Conservation (phyloP, 2,888 invertebrate species). For the Frankliniella intonsa region DNA sequence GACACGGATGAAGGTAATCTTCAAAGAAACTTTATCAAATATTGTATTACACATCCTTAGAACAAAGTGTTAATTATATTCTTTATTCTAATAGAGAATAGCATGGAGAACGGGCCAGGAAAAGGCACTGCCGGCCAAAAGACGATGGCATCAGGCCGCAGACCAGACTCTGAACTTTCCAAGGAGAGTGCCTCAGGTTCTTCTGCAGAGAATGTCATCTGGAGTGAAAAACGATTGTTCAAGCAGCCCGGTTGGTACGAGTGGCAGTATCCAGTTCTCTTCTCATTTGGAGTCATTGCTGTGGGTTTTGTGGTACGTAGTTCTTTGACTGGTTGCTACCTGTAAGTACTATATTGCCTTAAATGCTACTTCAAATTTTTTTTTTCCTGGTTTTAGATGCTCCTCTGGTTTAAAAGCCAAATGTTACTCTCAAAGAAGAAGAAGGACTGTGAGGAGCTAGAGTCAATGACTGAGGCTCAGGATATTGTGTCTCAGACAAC, state of each 20-base stretch:
- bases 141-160: conserved; percentile 15
- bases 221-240: conserved; percentile 32
- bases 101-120: conserved; percentile 25
- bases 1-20: neutral
- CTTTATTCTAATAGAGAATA: neutral
- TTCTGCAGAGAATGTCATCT: conserved; percentile 4
- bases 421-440: conserved; percentile 36
- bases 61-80: neutral
- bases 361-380: neutral
- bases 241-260: conserved; percentile 34
- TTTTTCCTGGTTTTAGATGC: conserved; percentile 36
- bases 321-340: neutral
- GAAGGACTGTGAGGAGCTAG: neutral
- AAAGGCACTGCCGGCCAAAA: conserved; percentile 21
- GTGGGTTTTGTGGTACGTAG: conserved; percentile 34
- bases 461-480: conserved; percentile 32
- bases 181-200: neutral
- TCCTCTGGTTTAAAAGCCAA: conserved; percentile 41
- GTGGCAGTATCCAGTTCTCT: conserved; percentile 35
- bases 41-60: neutral
- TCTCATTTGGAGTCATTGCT: conserved; percentile 33
- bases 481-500: conserved; percentile 35
- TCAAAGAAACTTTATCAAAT: too few species aligned
- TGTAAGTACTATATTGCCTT: neutral
- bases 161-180: neutral